Evolutionary conservation across 2,888 invertebrate genomes (phyloP).

Genomic region (Rhabditoides inermis): DNA sequence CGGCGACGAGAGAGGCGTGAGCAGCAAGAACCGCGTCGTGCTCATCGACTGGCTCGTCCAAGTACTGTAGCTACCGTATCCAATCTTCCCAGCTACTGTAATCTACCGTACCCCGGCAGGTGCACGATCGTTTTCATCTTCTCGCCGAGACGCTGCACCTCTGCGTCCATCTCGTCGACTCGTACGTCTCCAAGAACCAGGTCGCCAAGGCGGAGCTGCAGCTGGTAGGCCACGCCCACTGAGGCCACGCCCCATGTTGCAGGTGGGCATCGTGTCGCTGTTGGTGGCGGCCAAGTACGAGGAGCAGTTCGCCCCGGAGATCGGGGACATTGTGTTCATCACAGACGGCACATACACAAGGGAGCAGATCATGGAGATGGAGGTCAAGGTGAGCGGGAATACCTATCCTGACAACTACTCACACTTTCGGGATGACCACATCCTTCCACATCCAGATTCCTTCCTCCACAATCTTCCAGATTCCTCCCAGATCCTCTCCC

Average conservation of each 20-base stretch:
- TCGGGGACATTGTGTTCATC: constrained; percentile 78
- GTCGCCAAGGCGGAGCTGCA: constrained; percentile 9
- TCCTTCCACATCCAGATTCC: too few relatives aligned
- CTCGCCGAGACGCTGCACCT: constrained; percentile 79
- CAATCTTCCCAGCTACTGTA: too few relatives aligned
- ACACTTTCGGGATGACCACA: too few relatives aligned
- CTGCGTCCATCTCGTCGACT: constrained; percentile 76
- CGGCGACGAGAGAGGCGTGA: too few relatives aligned
- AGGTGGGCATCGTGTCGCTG: constrained; percentile 85
- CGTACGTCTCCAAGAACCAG: constrained; percentile 64
- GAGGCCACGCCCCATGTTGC: too few relatives aligned
- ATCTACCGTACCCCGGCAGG: too few relatives aligned
- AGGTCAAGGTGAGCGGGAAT: too few relatives aligned
- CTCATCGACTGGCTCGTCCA: constrained; percentile 81
- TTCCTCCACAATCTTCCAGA: too few relatives aligned
- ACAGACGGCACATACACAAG: constrained; percentile 77
- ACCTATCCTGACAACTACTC: too few relatives aligned
- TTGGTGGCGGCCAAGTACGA: constrained; percentile 87
- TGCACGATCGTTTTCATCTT: constrained; percentile 75
- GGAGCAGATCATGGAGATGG: constrained; percentile 62
- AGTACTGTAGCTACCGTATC: too few relatives aligned
- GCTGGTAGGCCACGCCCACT: constrained; percentile 71
- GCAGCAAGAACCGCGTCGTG: constrained; percentile 75
- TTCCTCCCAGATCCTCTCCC: too few relatives aligned
- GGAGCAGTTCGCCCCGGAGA: constrained; percentile 78